These are phyloP conservation scores for Eurosta solidaginis DNA, from an alignment of 1,140 invertebrate genomes.

Conservation along the genomic window DNA sequence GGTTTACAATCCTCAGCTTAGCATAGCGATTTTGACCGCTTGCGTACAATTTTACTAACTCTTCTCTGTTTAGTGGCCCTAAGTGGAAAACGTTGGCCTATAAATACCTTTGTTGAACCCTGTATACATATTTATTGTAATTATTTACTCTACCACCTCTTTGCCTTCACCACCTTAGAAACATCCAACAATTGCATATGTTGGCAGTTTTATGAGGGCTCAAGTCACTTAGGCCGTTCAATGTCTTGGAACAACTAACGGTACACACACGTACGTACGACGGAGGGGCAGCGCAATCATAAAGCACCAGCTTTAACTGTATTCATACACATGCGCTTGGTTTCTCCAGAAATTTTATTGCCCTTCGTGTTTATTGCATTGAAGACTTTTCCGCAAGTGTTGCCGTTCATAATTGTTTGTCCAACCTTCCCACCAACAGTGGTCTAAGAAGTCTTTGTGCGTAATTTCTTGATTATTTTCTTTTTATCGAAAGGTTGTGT, in stretches of 20 bases:
- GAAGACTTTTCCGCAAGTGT: background rate
- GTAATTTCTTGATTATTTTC: background rate
- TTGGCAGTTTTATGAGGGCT: conserved; percentile 37
- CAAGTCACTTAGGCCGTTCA: background rate
- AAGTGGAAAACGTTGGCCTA: no score
- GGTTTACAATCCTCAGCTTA: no score
- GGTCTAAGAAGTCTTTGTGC: background rate
- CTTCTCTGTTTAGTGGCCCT: no score
- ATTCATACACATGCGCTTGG: no score
- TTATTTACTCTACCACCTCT: background rate
- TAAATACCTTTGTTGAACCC: no score
- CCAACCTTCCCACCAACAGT: background rate
- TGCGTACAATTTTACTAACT: no score
- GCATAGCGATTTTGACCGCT: no score
- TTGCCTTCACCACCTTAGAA: no score
- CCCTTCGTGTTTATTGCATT: background rate
- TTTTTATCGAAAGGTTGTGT: background rate
- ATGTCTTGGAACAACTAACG: background rate
- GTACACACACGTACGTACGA: background rate
- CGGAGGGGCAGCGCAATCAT: no score
- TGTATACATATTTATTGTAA: no score
- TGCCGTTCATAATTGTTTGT: background rate
- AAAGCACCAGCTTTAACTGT: background rate
- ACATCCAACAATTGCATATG: conserved; percentile 36
- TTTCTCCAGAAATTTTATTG: background rate